Evolutionary conservation across 2,888 invertebrate species (phyloP), one percentile per base, ranked within the genome.

Genomic region (Periphyllus acericola): DNA sequence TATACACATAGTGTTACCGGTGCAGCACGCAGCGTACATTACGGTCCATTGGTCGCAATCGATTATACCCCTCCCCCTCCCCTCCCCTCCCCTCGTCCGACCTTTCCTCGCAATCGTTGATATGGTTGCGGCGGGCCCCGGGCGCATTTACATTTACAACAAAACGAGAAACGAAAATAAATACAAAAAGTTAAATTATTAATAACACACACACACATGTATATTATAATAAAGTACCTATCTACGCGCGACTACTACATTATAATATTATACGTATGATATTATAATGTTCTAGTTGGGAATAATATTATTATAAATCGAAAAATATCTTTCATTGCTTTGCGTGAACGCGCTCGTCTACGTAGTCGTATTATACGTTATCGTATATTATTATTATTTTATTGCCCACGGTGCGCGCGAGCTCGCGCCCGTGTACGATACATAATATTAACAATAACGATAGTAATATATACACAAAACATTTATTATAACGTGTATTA

Each of bases 1-100:
- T 19, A 25, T 25, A 6, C 66, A 25, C 8, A 19, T 25, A 36
- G 60, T 8, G 60, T 66, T 11, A 4, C 21, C 55, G 34, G 79
- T 55, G 36, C 55, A 55, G 32, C 78, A 34, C 21, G 32, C 79
- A 34, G 21, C 60, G 17, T 6, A 36, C 34, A 55, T 19, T 29
- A 81, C 68, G 68, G 81, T 81, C 25, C 21, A 81, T 81, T 81
- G 80, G 80, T 68, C 66, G 68, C 80, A 81, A 81, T 68, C 80
- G 80, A 68, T 81, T 81, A 81, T 40, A 19, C 5, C 25, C 21
- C 25, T 0, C 25, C 6, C 60, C 60, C 60, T 5, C 60, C 46
- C 14, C 2, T 14, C 11, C 46, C 0, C 3, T 25, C 5, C 25
- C 3, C 25, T 3, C 60, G 4, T 21, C 60, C 8, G 60, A 4